A percentile compares a stretch with the other conserved stretches of the same genome.
phyloP scores from a whole-genome alignment of 1,140 invertebrate genomes.

The Habropoda laboriosa region DNA sequence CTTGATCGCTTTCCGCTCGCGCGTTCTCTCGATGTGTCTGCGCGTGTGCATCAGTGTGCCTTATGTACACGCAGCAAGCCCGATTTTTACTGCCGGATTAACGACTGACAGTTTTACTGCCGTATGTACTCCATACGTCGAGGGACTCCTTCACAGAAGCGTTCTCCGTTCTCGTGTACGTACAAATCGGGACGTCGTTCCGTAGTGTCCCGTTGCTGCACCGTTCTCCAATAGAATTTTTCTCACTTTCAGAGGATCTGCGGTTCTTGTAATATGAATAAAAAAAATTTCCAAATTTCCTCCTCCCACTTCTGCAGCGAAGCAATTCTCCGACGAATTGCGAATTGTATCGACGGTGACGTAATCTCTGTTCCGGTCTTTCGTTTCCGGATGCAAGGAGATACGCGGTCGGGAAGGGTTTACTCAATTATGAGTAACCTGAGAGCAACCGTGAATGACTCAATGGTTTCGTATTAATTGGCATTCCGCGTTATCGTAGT shows the following conservation, averaged over 20 bases:
- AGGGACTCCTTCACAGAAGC: not conserved
- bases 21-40: too few species aligned
- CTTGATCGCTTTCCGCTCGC: conserved; percentile 26
- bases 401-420: not conserved
- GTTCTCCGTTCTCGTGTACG: too few species aligned
- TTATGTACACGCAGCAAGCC: not conserved
- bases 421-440: not conserved
- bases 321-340: not conserved
- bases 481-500: not conserved
- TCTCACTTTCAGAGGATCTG: too few species aligned
- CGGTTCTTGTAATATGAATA: too few species aligned
- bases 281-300: too few species aligned
- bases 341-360: not conserved
- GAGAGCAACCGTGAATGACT: not conserved
- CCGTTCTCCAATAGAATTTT: too few species aligned
- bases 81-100: conserved; percentile 38
- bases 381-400: not conserved
- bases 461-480: conserved; percentile 20
- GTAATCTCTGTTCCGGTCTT: not conserved
- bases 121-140: not conserved
- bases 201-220: too few species aligned
- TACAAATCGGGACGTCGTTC: not conserved
- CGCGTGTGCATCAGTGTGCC: too few species aligned
- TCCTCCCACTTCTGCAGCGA: too few species aligned
- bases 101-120: conserved; percentile 1